Percentiles rank a stretch among this genome's conserved stretches.
Evolutionary conservation across 2,113 vertebrate genomes (phyloP).

Genomic region (Albula goreensis): DNA sequence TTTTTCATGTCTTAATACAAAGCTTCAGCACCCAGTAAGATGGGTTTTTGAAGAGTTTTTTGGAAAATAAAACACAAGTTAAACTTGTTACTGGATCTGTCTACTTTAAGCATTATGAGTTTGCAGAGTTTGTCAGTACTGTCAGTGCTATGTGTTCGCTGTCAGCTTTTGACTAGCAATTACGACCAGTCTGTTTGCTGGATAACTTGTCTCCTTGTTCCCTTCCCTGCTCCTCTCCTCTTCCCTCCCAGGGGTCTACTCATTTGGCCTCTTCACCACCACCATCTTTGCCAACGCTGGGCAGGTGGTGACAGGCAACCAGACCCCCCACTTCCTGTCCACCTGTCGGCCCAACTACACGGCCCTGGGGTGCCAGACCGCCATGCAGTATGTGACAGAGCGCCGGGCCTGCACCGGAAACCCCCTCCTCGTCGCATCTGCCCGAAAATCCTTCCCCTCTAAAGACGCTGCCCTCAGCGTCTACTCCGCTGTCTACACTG

Average conservation of each 20-base stretch:
- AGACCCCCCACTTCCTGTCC: conserved; percentile 85
- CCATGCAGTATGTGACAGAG: conserved; percentile 78
- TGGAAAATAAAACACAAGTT: no score
- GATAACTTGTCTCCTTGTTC: background rate
- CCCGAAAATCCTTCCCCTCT: conserved; percentile 86
- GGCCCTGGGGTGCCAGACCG: conserved; percentile 79
- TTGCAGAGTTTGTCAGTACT: background rate
- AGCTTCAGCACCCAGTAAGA: no score
- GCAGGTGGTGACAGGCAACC: conserved; percentile 89
- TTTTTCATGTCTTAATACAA: no score
- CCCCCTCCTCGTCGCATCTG: conserved; percentile 77
- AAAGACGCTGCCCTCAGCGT: conserved; percentile 86
- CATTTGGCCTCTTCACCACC: conserved; percentile 88
- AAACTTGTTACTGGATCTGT: no score
- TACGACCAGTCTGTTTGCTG: background rate
- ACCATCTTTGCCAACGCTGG: conserved; percentile 91
- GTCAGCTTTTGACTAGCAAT: background rate
- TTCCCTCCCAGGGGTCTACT: conserved; percentile 77
- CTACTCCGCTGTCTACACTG: conserved; percentile 85
- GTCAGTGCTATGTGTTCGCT: background rate
- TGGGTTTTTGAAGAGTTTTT: no score
- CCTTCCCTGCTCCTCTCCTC: background rate
- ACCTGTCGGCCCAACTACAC: conserved; percentile 92
- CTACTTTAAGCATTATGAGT: no score
- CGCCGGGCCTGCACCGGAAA: conserved; percentile 80